Evolutionary conservation across 1,140 invertebrate species (phyloP).

Genomic region (Metopolophium dirhodum): DNA sequence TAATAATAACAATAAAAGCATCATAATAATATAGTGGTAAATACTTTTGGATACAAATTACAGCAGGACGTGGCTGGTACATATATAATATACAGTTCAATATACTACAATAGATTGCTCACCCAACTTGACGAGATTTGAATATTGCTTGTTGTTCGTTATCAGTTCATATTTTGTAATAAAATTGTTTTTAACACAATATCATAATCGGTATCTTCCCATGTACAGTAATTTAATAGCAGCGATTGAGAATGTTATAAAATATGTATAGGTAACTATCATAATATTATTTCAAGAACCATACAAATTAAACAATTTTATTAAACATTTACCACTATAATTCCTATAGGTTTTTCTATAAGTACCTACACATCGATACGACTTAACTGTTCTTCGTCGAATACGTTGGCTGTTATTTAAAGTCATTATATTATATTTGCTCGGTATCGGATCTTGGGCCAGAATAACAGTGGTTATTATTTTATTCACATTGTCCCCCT

Average conservation of each 20-base stretch:
- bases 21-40: background rate
- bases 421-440: background rate
- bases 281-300: no score
- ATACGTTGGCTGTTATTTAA: background rate
- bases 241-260: background rate
- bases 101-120: background rate
- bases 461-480: background rate
- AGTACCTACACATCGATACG: background rate
- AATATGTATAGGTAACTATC: no score
- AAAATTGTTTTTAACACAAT: no score
- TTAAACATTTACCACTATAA: background rate
- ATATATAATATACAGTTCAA: no score
- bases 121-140: background rate
- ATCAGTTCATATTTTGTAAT: background rate
- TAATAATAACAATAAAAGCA: background rate
- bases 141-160: background rate
- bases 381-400: background rate
- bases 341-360: background rate
- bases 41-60: conserved; percentile 29
- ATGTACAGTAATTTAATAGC: background rate
- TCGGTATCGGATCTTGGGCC: background rate
- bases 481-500: background rate
- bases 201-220: conserved; percentile 18
- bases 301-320: background rate
- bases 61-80: no score